Evolutionary conservation across 1,140 invertebrate species (phyloP).

Genomic region (Steinernema khuongi): DNA sequence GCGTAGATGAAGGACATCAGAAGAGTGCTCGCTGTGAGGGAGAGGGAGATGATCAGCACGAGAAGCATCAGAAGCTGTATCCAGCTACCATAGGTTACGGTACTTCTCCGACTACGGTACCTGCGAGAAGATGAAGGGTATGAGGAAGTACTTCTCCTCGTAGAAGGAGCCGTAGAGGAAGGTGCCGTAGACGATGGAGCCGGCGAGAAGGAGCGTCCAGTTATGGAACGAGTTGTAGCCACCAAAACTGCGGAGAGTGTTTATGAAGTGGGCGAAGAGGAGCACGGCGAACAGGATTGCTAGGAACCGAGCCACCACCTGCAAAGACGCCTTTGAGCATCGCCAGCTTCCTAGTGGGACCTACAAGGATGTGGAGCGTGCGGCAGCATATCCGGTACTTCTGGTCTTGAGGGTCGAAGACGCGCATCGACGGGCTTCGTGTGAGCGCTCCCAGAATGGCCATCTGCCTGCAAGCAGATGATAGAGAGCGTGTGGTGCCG

Average conservation of each 20-base stretch:
- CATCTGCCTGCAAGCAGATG: conserved; percentile 15
- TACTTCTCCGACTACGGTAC: neutral
- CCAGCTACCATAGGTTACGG: neutral
- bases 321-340: neutral
- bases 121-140: conserved; percentile 3
- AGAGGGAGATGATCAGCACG: neutral
- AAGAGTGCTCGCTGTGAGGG: neutral
- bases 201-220: neutral
- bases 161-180: neutral
- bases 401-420: neutral
- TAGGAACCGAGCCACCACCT: neutral
- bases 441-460: neutral
- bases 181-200: neutral
- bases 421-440: neutral
- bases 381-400: conserved; percentile 5
- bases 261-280: conserved; percentile 1
- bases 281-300: neutral
- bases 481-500: neutral
- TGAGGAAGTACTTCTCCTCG: neutral
- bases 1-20: neutral
- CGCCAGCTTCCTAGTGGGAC: neutral
- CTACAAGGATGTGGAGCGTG: neutral
- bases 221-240: neutral
- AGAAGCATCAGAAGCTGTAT: neutral
- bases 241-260: neutral